Base-by-base conservation (phyloP, 2,888 invertebrate species). In the Branchipolynoe longqiensis region DNA sequence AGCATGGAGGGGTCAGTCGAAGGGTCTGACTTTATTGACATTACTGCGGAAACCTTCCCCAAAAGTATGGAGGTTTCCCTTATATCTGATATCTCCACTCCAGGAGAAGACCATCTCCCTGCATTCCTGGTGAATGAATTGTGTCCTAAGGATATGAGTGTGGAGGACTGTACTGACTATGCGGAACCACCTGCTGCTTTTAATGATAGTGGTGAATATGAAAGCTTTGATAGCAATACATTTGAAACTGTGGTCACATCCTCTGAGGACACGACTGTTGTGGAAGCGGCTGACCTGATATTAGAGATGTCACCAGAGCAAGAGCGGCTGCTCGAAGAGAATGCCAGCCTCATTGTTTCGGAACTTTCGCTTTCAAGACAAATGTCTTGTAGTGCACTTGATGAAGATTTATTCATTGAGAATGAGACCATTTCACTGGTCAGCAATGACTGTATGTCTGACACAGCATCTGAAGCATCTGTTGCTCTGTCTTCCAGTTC, bases 391-490 rank as follows among this genome's bases (percentile, higher is more conserved):
- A 92, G 92, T 87, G 92, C 91, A 41, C 92, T 93, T n/a, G 93
- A 94, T 58, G 94, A 94, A 56, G 95, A 95, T 85, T 95, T 95
- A 84, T 92, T 93, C 86, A 91, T 94, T 84, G 95, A 95, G 88
- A 95, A 95, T 89, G 96, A 96, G 91, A 96, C 95, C 0, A 91
- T 96, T 88, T 96, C 96, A 91, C 92, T 96, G 62, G 96, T 96
- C 0, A 96, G 96, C 83, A 96, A 96, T 90, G 96, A 96, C 86
- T 96, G 96, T 84, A 96, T 96, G 89, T 96, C 96, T 33, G 96
- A 96, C 91, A 94, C 90, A 0, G 91, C 91, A 25, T 92, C 92
- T 86, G 92, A 89, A 89, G 90, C 90, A 0, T 91, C 92, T 12
- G 86, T 89, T 12, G 90, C 91, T 8, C 90, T 91, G 91, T 92